Evolutionary conservation across 1,140 invertebrate genomes (phyloP).

Genomic region (Metaphire vulgaris): DNA sequence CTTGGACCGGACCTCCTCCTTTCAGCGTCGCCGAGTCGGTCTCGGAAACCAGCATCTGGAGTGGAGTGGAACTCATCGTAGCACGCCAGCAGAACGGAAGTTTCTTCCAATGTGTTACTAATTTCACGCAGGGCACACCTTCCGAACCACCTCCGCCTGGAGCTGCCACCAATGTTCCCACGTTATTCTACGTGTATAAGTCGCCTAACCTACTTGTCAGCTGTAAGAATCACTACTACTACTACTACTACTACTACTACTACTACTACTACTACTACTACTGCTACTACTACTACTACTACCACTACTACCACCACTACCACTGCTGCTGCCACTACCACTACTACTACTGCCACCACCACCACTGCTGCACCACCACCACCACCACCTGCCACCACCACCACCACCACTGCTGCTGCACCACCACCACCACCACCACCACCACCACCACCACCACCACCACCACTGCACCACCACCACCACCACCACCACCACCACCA

Average conservation of each 20-base stretch:
- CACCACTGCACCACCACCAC: too few species aligned
- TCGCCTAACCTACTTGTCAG: neutral
- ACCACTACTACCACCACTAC: neutral
- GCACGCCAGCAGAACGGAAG: neutral
- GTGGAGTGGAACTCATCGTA: neutral
- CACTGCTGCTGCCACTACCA: neutral
- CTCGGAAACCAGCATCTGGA: neutral
- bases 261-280: constrained; percentile 3
- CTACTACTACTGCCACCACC: neutral
- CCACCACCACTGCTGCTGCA: too few species aligned
- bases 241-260: constrained; percentile 2
- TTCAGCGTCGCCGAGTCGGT: neutral
- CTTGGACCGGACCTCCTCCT: neutral
- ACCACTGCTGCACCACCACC: neutral
- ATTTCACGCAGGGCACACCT: neutral
- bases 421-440: too few species aligned
- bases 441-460: too few species aligned
- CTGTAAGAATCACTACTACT: neutral
- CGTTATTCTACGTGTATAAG: neutral
- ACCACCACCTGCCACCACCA: neutral
- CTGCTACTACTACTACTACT: neutral
- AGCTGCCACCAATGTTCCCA: neutral
- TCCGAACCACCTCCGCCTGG: neutral
- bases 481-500: too few species aligned
- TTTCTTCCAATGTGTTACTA: neutral